Conservation (phyloP, 2,888 invertebrate species). For the Caenorhabditis becei region DNA sequence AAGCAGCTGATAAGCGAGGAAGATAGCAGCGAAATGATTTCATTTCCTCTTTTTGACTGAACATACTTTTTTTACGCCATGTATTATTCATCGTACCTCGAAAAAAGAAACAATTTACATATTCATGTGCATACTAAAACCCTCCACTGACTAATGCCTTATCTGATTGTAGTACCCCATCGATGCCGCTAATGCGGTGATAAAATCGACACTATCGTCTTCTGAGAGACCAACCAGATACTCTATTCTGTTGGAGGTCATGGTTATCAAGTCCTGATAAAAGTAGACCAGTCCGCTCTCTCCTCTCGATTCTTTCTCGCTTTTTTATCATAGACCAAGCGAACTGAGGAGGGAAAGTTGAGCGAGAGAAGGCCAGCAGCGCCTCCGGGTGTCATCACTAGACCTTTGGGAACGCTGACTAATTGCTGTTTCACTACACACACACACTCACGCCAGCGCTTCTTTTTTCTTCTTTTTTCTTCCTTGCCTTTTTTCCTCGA, state of each 20-base stretch:
- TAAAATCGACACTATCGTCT: slow-evolving; percentile 48
- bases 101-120: background rate
- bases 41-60: slow-evolving; percentile 38
- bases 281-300: slow-evolving; percentile 42
- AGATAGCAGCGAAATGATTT: slow-evolving; percentile 22
- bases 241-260: slow-evolving; percentile 51
- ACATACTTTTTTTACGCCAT: slow-evolving; percentile 14
- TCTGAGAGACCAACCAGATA: background rate
- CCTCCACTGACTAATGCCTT: background rate
- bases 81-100: background rate
- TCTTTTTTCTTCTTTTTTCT: slow-evolving; percentile 31
- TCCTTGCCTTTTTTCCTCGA: slow-evolving; percentile 8
- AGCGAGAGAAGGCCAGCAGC: slow-evolving; percentile 15
- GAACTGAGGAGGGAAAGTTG: slow-evolving; percentile 8
- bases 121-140: background rate
- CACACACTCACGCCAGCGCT: slow-evolving; percentile 29
- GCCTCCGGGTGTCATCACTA: slow-evolving; percentile 59
- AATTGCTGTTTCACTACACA: slow-evolving; percentile 61
- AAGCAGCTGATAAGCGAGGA: slow-evolving; percentile 48
- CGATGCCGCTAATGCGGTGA: slow-evolving; percentile 56
- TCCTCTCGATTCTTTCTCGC: slow-evolving; percentile 1
- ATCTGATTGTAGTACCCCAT: slow-evolving; percentile 40
- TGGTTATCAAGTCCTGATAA: slow-evolving; percentile 57
- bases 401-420: slow-evolving; percentile 64
- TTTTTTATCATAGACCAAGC: slow-evolving; percentile 1